phyloP scores from a whole-genome alignment of 2,888 invertebrate species.

The Cordilura impudica region DNA sequence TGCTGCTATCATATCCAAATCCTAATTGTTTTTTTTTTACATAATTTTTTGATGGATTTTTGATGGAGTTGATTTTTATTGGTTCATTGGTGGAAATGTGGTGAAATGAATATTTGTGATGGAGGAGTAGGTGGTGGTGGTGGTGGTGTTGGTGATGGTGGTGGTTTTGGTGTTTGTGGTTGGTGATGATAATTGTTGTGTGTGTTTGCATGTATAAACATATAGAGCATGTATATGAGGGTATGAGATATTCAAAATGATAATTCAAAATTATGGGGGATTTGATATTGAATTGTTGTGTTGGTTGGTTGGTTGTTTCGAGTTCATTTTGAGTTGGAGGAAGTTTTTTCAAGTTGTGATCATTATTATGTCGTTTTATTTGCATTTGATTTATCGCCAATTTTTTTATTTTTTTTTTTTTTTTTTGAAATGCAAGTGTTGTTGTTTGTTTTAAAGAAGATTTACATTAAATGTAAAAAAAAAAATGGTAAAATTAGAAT shows the following conservation, averaged over 20 bases:
- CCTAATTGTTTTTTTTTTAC: conserved; percentile 81
- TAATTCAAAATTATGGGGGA: conserved; percentile 40
- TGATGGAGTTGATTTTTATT: conserved; percentile 56
- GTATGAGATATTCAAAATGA: conserved; percentile 11
- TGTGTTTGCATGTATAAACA: no score
- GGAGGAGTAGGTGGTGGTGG: conserved; percentile 42
- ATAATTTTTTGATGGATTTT: conserved; percentile 58
- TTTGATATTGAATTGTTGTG: conserved; percentile 58
- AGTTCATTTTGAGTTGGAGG: conserved; percentile 49
- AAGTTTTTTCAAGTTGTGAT: conserved; percentile 60
- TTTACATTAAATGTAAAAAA: conserved; percentile 59
- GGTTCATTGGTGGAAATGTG: conserved; percentile 24
- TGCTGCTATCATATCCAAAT: conserved; percentile 96
- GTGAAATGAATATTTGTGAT: no score
- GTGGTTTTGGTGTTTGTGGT: conserved; percentile 27
- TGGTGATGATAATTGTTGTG: conserved; percentile 22
- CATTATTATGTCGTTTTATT: conserved; percentile 63
- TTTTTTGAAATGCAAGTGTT: conserved; percentile 53
- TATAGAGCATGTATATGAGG: conserved; percentile 6
- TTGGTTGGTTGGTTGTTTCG: conserved; percentile 65
- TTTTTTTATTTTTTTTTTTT: conserved; percentile 39
- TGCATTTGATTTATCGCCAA: conserved; percentile 65
- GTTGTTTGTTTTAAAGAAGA: conserved; percentile 42
- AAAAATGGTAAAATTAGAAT: conserved; percentile 74
- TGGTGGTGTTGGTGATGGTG: conserved; percentile 58